Evolutionary conservation across 1,140 invertebrate species (phyloP).

Genomic region (Microvelia longipes): DNA sequence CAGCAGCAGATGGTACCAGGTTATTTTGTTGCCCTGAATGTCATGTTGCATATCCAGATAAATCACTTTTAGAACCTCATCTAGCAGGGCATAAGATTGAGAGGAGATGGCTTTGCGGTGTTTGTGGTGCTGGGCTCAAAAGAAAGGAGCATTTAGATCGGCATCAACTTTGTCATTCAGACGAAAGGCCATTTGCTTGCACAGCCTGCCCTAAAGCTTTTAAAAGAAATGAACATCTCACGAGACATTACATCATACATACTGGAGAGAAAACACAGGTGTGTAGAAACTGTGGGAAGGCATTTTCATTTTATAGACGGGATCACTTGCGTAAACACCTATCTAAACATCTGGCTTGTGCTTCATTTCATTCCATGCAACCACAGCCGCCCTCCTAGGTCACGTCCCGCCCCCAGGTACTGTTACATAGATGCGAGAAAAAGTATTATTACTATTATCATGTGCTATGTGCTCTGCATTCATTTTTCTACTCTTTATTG

Average conservation of each 20-base stretch:
- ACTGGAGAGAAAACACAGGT: slow-evolving; percentile 61
- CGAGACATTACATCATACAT: slow-evolving; percentile 62
- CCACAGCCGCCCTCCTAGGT: background rate
- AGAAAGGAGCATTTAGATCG: slow-evolving; percentile 62
- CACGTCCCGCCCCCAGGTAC: background rate
- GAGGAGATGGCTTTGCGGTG: slow-evolving; percentile 44
- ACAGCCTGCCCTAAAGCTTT: slow-evolving; percentile 56
- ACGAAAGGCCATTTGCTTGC: slow-evolving; percentile 59
- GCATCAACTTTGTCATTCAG: slow-evolving; percentile 62
- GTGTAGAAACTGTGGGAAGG: slow-evolving; percentile 45
- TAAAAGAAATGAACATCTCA: slow-evolving; percentile 63
- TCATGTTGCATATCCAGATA: slow-evolving; percentile 60
- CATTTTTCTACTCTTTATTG: too few relatives aligned
- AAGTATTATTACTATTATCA: background rate
- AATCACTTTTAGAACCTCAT: slow-evolving; percentile 57
- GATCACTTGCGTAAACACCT: slow-evolving; percentile 48
- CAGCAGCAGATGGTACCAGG: slow-evolving; percentile 50
- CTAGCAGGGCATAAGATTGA: slow-evolving; percentile 59
- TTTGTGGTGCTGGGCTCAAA: slow-evolving; percentile 50
- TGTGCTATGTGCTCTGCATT: background rate
- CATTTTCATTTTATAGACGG: slow-evolving; percentile 67
- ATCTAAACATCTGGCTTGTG: slow-evolving; percentile 38
- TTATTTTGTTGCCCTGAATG: slow-evolving; percentile 64
- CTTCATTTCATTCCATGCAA: background rate
- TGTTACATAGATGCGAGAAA: background rate